These are phyloP conservation scores for Ectemnius continuus DNA, from an alignment of 2,888 invertebrate genomes.

Conservation along the genomic window DNA sequence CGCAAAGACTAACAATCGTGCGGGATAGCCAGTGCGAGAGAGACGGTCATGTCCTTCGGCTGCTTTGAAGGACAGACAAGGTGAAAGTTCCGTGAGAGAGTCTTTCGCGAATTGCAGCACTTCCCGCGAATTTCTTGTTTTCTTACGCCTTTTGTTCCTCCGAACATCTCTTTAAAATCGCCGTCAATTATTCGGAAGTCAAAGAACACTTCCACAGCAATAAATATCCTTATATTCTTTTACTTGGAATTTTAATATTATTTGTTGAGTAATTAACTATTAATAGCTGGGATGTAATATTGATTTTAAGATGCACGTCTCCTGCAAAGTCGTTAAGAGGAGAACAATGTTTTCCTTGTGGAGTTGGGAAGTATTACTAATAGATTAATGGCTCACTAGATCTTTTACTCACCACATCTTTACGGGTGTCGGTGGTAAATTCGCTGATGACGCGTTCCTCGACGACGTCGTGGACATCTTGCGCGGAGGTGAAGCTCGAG, in stretches of 20 bases:
- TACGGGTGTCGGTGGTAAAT: constrained; percentile 75
- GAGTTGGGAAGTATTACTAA: no score
- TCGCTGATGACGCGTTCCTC: constrained; percentile 80
- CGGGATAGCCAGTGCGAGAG: no score
- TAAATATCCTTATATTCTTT: no score
- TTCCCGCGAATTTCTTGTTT: constrained; percentile 14
- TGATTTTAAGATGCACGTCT: no score
- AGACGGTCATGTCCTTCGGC: constrained; percentile 50
- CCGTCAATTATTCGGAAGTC: no score
- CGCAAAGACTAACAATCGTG: constrained; percentile 18
- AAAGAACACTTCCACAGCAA: no score
- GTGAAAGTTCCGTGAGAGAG: constrained; percentile 52
- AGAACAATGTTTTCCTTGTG: no score
- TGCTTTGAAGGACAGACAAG: constrained; percentile 31
- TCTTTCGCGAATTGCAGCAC: constrained; percentile 52
- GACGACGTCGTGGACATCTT: constrained; percentile 61
- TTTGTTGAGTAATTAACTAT: no score
- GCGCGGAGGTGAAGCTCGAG: constrained; percentile 68
- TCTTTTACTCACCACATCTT: constrained; percentile 68
- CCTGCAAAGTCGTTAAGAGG: no score
- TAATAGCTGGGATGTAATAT: no score
- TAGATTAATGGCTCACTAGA: constrained; percentile 16
- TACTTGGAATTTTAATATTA: no score
- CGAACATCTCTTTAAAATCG: no score
- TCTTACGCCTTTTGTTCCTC: background rate